phyloP scores from a whole-genome alignment of 2,888 invertebrate species.

The Schizaphis graminum region DNA sequence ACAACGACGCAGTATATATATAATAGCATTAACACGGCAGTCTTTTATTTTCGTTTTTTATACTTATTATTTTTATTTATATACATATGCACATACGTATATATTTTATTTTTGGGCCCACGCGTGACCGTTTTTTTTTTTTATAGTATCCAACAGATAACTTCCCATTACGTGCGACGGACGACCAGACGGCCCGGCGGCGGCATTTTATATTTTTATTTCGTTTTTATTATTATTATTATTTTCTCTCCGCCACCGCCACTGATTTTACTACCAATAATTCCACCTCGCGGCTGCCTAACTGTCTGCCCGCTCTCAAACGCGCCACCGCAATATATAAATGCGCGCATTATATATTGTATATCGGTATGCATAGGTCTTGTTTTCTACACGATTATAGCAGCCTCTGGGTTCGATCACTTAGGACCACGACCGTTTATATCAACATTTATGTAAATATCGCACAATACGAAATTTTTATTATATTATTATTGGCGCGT shows the following conservation, averaged over 20 bases:
- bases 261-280: constrained; percentile 55
- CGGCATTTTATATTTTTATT: constrained; percentile 25
- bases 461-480: constrained; percentile 29
- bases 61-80: constrained; percentile 36
- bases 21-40: constrained; percentile 6
- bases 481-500: constrained; percentile 34
- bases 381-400: not conserved
- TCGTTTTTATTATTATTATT: constrained; percentile 9
- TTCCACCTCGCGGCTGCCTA: constrained; percentile 46
- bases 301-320: not conserved
- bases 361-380: no score
- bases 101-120: constrained; percentile 41
- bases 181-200: constrained; percentile 35
- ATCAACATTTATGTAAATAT: constrained; percentile 52
- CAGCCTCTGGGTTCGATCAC: constrained; percentile 37
- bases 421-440: constrained; percentile 39
- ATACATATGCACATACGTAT: not conserved
- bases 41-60: constrained; percentile 32
- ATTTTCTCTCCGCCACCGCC: not conserved
- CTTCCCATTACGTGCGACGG: not conserved
- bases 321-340: not conserved
- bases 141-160: not conserved
- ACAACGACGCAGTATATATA: not conserved
- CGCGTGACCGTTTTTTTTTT: constrained; percentile 49
- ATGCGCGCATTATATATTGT: not conserved